Conservation (phyloP, 92 coral and sea anemone genomes). For the Meandrina meandrites region DNA sequence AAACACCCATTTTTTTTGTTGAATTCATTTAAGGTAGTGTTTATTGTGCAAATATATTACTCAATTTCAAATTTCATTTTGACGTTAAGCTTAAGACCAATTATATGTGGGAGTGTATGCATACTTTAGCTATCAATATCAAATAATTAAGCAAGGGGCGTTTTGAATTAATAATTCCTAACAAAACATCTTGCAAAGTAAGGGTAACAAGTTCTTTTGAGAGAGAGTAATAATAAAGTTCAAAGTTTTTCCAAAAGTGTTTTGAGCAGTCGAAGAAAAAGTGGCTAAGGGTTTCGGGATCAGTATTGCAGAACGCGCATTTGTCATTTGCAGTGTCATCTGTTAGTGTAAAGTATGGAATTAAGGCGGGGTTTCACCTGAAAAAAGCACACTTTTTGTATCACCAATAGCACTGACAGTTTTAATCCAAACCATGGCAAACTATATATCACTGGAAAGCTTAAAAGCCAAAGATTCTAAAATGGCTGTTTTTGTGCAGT, state of each 20-base stretch:
- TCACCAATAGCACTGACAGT: no score
- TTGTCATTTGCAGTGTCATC: no score
- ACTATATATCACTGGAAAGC: no score
- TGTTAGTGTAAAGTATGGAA: no score
- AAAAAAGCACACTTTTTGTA: no score
- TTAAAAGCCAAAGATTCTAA: no score
- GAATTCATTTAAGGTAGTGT: not conserved
- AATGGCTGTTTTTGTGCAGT: no score
- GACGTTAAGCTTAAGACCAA: not conserved
- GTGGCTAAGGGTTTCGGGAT: constrained; percentile 24
- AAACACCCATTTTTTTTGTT: no score
- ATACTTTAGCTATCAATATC: not conserved
- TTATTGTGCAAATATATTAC: not conserved
- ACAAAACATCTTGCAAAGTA: not conserved
- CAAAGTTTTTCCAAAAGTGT: constrained; percentile 2
- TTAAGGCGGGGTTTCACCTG: no score
- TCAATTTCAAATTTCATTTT: constrained; percentile 3
- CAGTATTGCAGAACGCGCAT: no score
- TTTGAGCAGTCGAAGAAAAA: not conserved
- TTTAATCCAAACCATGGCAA: no score
- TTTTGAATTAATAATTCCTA: not conserved
- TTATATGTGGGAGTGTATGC: not conserved
- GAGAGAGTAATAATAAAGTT: not conserved
- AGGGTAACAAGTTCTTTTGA: not conserved
- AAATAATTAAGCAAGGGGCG: constrained; percentile 5